Evolutionary conservation across 92 coral and sea anemone species (phyloP).

Genomic region (Zoanthus solanderi): DNA sequence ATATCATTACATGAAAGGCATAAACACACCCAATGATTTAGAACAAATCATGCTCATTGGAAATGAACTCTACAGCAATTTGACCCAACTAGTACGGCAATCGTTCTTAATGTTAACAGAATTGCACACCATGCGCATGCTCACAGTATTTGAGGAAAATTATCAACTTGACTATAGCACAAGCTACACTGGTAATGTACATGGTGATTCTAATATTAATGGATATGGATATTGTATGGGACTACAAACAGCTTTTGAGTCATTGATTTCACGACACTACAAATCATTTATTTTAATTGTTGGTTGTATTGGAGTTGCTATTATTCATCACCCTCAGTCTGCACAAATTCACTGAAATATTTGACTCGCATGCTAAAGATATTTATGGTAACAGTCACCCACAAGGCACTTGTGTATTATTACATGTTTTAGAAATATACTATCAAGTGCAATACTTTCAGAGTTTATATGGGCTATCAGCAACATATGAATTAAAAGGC

Average conservation of each 20-base stretch:
- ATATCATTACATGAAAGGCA: background rate
- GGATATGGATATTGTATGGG: slow-evolving; percentile 45
- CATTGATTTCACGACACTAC: slow-evolving; percentile 44
- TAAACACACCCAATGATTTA: slow-evolving; percentile 16
- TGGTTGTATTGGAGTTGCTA: slow-evolving; percentile 39
- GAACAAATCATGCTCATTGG: slow-evolving; percentile 13
- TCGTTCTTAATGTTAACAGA: slow-evolving; percentile 46
- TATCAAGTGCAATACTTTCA: slow-evolving; percentile 28
- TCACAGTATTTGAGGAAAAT: slow-evolving; percentile 29
- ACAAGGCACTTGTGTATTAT: slow-evolving; percentile 7
- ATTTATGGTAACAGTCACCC: slow-evolving; percentile 6
- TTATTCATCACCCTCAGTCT: slow-evolving; percentile 5
- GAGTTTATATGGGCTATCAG: slow-evolving; percentile 13
- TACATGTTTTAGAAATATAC: background rate
- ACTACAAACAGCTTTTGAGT: slow-evolving; percentile 57
- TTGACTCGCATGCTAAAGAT: slow-evolving; percentile 14
- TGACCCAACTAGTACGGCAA: slow-evolving; percentile 39
- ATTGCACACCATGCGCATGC: slow-evolving; percentile 20
- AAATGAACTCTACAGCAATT: slow-evolving; percentile 35
- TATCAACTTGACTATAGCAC: slow-evolving; percentile 46
- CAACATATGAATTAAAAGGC: slow-evolving; percentile 24
- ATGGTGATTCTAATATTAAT: slow-evolving; percentile 39
- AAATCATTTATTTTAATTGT: slow-evolving; percentile 43
- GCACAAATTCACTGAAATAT: background rate
- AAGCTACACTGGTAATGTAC: slow-evolving; percentile 50